Evolutionary conservation across 2,797 vertebrate species (phyloP).

Genomic region (Avahi laniger): DNA sequence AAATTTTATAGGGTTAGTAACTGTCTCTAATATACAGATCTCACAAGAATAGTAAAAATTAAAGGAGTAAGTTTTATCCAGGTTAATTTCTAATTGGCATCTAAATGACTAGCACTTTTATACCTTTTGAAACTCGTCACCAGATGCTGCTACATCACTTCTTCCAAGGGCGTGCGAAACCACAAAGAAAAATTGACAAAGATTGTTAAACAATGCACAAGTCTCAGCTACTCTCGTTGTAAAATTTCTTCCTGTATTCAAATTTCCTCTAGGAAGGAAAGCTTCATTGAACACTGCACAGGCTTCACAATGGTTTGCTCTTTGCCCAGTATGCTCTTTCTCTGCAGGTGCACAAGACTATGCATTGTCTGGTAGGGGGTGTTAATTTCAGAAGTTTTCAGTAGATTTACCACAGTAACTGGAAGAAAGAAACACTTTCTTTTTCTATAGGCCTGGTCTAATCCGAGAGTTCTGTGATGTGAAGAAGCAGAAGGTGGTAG

Average conservation of each 20-base stretch:
- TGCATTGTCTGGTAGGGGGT: not conserved
- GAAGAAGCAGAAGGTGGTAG: not conserved
- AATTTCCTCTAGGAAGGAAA: not conserved
- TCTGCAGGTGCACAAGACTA: not conserved
- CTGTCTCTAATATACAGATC: not conserved
- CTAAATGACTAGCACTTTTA: not conserved
- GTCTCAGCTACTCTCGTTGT: not conserved
- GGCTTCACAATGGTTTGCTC: not conserved
- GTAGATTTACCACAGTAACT: not conserved
- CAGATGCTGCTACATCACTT: not conserved
- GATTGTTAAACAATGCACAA: not conserved
- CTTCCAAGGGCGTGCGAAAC: not conserved
- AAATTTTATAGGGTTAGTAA: not conserved
- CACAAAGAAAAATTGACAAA: not conserved
- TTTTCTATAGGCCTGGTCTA: not conserved
- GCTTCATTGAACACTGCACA: not conserved
- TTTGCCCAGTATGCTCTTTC: not conserved
- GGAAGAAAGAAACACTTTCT: constrained; percentile 19
- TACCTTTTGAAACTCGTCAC: not conserved
- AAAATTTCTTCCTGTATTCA: not conserved
- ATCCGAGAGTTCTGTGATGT: not conserved
- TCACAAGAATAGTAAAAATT: not conserved
- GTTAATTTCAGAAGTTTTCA: constrained; percentile 3
- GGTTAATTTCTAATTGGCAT: not conserved
- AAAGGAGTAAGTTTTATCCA: not conserved